These are phyloP conservation scores for Odontophorus gujanensis DNA, from an alignment of 2,113 vertebrate genomes.

Conservation along the genomic window DNA sequence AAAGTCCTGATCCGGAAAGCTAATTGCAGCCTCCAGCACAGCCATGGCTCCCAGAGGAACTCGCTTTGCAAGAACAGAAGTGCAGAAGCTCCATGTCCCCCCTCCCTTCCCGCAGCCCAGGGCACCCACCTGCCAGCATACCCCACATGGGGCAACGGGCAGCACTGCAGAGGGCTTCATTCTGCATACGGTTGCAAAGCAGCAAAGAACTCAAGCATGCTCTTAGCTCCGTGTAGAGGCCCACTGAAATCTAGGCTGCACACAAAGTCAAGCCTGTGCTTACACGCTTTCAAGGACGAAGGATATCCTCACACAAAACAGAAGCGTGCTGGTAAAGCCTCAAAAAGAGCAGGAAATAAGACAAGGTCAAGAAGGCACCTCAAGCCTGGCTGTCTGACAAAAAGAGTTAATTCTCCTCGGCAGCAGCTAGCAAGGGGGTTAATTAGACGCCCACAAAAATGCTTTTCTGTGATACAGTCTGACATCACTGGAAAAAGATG, in stretches of 20 bases:
- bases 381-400: background rate
- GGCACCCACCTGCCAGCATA: rapidly evolving
- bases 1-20: background rate
- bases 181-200: background rate
- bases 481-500: constrained; percentile 50
- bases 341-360: background rate
- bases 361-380: constrained; percentile 2
- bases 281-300: background rate
- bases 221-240: background rate
- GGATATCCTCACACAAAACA: background rate
- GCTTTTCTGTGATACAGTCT: constrained; percentile 22
- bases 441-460: constrained; percentile 26
- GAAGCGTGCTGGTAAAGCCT: background rate
- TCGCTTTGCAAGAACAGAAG: background rate
- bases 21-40: background rate
- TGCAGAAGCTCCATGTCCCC: background rate
- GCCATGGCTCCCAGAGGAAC: background rate
- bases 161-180: background rate
- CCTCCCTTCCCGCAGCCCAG: background rate
- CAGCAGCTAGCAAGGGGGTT: background rate
- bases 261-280: background rate
- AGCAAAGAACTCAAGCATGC: background rate
- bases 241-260: background rate
- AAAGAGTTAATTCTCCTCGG: constrained; percentile 42
- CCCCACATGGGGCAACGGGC: rapidly evolving